Evolutionary conservation across 1,140 invertebrate genomes (phyloP), one percentile per base, ranked within the genome.

Genomic region (Cotesia chilonis): DNA sequence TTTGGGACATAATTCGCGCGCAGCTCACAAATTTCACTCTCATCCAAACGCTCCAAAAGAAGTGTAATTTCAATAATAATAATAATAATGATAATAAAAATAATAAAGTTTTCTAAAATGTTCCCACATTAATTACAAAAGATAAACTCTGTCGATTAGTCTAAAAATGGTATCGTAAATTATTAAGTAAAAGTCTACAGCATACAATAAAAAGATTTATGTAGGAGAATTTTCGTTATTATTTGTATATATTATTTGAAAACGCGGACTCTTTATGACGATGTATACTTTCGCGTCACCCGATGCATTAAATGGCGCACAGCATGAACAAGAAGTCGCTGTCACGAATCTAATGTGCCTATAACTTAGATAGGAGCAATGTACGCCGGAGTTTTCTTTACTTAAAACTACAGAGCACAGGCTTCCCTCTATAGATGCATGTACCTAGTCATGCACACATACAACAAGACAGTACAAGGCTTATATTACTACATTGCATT

Each of bases 291-390:
- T 71, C 70, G 70, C 61, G 61, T 65, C 61, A 65, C 47, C 55
- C 28, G 61, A 65, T 65, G 70, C 70, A 17, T 38, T 64, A 63
- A 51, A 51, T 64, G 69, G 28, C 59, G 59, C 59, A 5, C 59
- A 60, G 59, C 59, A 60, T 63, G 41, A 63, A 63, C 59, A 37
- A 63, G 38, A n/a, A 36, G 67, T 38, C 59, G 55, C 61, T 70
- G 72, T 68, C 68, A 71, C 69, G 73, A 60, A 60, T 68, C 69
- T 68, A 68, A 68, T 71, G 52, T 47, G 54, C 55, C 51, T 28
- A 36, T 63, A 70, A 68, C 65, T 68, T 64, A 59, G 70, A 54
- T 68, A 63, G 65, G 70, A 54, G 73, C 70, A 74, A 74, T 74
- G 69, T 70, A 74, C 70, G 68, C 5, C 20, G 41, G 4, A n/a